Evolutionary conservation across 2,888 invertebrate genomes (phyloP), one percentile per base, ranked within the genome.

Genomic region (Cerastis rubricosa): DNA sequence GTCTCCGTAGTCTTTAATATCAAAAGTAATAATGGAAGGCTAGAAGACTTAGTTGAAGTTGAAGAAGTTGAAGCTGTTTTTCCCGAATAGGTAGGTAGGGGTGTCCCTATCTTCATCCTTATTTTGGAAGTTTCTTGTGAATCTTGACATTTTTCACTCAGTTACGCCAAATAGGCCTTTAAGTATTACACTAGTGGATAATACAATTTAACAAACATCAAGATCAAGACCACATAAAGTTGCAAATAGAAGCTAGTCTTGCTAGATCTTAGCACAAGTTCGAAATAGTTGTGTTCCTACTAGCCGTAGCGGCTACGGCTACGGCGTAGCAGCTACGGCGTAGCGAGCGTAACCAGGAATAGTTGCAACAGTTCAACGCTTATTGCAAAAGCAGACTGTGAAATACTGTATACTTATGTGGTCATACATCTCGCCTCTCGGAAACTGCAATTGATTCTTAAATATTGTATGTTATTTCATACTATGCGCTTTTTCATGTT

Each of bases 391-490:
- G 19, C 51, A 63, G 51, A 72, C 22, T 22, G 43, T 59, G 49
- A 65, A 64, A 78, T 29, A 78, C 17, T 19, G 64, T n/a, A 6
- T 57, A 17, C 14, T 25, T 54, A 47, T 19, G 29, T 11, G 14
- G 3, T 25, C 25, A 51, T 79, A 78, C 45, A 73, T 78, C 66
- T 74, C 29, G 43, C 49, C 49, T 61, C 43, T 61, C 51, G 14
- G 29, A n/a, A 80, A 73, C 65, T 73, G 80, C 45, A 80, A 66
- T 80, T 54, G 73, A 6, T 73, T 66, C 51, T 59, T 73, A 59
- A 80, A 73, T 78, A 80, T 54, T 78, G 29, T 45, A 80, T 80
- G 78, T 22, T 59, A 35, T 73, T 78, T 40, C 51, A 61, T 61
- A 29, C 35, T 61, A 40, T 29, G 35, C 45, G 74, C 66, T 45